phyloP scores from a whole-genome alignment of 2,888 invertebrate species.

The Cactoblastis cactorum region DNA sequence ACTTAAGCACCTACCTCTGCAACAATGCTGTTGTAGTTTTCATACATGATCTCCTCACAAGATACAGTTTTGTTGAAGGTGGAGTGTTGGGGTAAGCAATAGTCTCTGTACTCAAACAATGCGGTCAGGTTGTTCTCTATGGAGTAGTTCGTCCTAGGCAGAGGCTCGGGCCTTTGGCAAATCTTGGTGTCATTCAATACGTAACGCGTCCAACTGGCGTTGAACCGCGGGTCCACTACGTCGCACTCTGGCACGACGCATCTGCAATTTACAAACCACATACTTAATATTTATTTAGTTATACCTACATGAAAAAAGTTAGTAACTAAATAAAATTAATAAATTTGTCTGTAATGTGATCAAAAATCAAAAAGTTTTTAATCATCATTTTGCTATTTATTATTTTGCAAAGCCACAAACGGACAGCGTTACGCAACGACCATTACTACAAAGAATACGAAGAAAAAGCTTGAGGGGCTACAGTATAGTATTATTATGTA shows the following conservation, averaged over 20 bases:
- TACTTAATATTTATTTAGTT: too few relatives aligned
- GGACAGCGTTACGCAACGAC: too few relatives aligned
- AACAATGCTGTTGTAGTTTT: conserved; percentile 80
- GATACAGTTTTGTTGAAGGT: conserved; percentile 41
- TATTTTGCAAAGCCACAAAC: too few relatives aligned
- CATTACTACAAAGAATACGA: too few relatives aligned
- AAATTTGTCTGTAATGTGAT: too few relatives aligned
- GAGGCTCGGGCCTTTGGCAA: conserved; percentile 52
- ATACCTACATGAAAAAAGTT: too few relatives aligned
- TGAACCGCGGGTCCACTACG: conserved; percentile 32
- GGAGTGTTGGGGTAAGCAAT: conserved; percentile 61
- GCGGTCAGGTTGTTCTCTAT: conserved; percentile 16
- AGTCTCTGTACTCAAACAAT: conserved; percentile 14
- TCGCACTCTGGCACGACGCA: conserved; percentile 64
- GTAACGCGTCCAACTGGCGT: conserved; percentile 71
- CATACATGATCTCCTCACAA: conserved; percentile 80
- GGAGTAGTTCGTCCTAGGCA: conserved; percentile 20
- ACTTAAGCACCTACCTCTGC: conserved; percentile 79
- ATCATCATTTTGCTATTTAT: too few relatives aligned
- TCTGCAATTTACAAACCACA: conserved; percentile 30
- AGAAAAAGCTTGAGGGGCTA: too few relatives aligned
- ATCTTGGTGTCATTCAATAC: conserved; percentile 54
- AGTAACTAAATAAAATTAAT: too few relatives aligned
- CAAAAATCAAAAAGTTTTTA: too few relatives aligned
- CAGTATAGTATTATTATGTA: too few relatives aligned